phyloP scores from a whole-genome alignment of 2,797 vertebrate genomes.

The Anas bernieri region DNA sequence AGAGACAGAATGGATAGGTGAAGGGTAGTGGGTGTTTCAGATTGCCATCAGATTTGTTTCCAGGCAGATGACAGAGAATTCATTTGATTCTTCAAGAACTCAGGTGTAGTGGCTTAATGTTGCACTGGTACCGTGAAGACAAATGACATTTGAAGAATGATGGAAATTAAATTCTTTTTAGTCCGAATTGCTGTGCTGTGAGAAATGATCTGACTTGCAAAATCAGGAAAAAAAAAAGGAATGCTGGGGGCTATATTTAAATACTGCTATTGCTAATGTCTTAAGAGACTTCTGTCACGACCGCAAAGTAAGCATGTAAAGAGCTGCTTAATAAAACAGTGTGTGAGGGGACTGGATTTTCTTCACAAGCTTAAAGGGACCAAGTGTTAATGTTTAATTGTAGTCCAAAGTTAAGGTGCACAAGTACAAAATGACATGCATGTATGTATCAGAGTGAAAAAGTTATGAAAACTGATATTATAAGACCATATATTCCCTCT shows the following conservation, averaged over 20 bases:
- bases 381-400: background rate
- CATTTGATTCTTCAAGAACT: constrained; percentile 25
- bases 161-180: constrained; percentile 27
- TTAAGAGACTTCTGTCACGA: constrained; percentile 16
- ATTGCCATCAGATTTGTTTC: background rate
- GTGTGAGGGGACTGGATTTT: background rate
- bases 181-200: background rate
- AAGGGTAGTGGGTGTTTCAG: background rate
- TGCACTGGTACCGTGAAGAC: constrained; percentile 11
- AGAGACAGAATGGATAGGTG: background rate
- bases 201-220: constrained; percentile 36
- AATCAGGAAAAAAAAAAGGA: background rate
- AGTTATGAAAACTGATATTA: background rate
- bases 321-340: background rate
- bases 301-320: background rate
- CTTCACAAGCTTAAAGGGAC: background rate
- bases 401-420: background rate
- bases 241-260: constrained; percentile 1
- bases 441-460: background rate
- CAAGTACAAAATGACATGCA: background rate
- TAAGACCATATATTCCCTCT: background rate
- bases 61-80: background rate
- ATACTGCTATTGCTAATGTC: background rate
- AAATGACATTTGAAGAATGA: constrained; percentile 22
- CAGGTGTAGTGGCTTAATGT: background rate